Base-by-base conservation (phyloP, 2,888 invertebrate species). In the Vannuccia rotundouncinata region DNA sequence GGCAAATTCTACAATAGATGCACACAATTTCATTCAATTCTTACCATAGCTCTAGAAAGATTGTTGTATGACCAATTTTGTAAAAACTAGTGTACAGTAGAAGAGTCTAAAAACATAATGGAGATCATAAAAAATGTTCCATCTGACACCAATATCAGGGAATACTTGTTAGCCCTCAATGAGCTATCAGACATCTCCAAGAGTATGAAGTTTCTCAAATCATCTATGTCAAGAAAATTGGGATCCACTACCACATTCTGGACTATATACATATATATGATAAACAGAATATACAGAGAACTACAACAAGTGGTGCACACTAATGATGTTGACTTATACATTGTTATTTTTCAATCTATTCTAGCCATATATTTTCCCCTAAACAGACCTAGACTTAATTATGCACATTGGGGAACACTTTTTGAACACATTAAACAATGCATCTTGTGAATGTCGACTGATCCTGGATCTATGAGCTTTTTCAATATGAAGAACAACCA, bases 301-400 rank as follows among this genome's bases (percentile, higher is more conserved):
- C 75, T 75, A 31, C 29, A 75, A 75, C 75, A 29, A 29, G 31
- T 29, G 10, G 31, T 75, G 5, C 10, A 22, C 22, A 66, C 5
- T 66, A 66, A 66, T 66, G 66, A 66, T 66, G 66, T 66, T 22
- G 22, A 66, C 5, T 45, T 25, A 27, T 81, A 81, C 79, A 81
- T 81, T 13, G 59, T 22, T 59, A 45, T 74, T 28, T 31, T 81
- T 17, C 79, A 79, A 30, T 27, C 28, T 17, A 31, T 81, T 28
- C 60, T 31, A 78, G 45, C 73, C 29, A 74, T 74, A 27, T 80
- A 74, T 45, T 81, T 81, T 80, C 74, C 74, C 1, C 74, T 81
- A 0, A 81, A 81, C 45, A 66, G 81, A 31, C 81, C 73, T n/a
- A n/a, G n/a, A n/a, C n/a, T n/a, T 17, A 81, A 81, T 60, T 80